Evolutionary conservation across 2,888 invertebrate genomes (phyloP).

Genomic region (Dastarcus helophoroides): DNA sequence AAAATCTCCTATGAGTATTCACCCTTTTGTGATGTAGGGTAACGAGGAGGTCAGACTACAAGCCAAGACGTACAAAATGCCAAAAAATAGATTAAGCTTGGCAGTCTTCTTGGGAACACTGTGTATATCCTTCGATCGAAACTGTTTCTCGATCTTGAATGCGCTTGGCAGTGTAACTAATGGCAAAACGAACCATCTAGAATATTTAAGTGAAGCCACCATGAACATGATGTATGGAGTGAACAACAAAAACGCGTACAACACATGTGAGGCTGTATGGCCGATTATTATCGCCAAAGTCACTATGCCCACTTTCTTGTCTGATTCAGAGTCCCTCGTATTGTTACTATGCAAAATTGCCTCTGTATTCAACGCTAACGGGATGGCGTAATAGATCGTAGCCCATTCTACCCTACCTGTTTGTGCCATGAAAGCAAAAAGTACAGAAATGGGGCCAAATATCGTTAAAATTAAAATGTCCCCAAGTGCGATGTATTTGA

Average conservation of each 20-base stretch:
- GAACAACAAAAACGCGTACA: constrained; percentile 82
- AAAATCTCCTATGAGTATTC: no score
- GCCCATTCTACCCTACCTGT: constrained; percentile 85
- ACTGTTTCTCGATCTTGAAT: constrained; percentile 82
- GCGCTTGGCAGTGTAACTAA: constrained; percentile 78
- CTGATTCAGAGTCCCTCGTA: constrained; percentile 81
- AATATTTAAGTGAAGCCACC: constrained; percentile 73
- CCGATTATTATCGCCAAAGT: constrained; percentile 92
- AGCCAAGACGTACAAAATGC: constrained; percentile 77
- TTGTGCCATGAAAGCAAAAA: constrained; percentile 88
- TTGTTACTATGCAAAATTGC: constrained; percentile 94
- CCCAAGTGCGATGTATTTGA: constrained; percentile 91
- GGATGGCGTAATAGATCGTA: constrained; percentile 86
- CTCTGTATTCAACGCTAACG: constrained; percentile 86
- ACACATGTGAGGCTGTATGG: constrained; percentile 77
- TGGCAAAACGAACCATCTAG: constrained; percentile 81
- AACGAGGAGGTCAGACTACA: constrained; percentile 58
- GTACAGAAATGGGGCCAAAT: constrained; percentile 87
- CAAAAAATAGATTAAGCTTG: constrained; percentile 81
- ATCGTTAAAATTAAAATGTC: constrained; percentile 85
- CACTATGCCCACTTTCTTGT: constrained; percentile 81
- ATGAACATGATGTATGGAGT: constrained; percentile 84
- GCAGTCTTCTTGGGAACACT: constrained; percentile 82
- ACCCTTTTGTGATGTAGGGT: constrained; percentile 44
- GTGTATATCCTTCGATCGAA: constrained; percentile 67